These are phyloP conservation scores for Gari tellinella DNA, from an alignment of 2,888 invertebrate genomes.

Conservation along the genomic window DNA sequence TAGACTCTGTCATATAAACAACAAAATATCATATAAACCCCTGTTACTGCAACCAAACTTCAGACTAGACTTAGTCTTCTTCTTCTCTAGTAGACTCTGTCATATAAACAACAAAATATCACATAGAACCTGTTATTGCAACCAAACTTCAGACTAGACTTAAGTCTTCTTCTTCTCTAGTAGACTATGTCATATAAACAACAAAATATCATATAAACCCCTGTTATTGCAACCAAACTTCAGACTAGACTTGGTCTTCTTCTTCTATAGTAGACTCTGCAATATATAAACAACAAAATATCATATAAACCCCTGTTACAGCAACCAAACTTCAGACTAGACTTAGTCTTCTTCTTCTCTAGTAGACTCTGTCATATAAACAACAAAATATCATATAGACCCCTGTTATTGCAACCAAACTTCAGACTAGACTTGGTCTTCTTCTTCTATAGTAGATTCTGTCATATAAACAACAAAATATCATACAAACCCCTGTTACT, in stretches of 20 bases:
- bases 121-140: no score
- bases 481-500: no score
- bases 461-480: slow-evolving; percentile 31
- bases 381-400: neutral
- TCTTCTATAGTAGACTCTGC: slow-evolving; percentile 86
- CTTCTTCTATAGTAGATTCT: slow-evolving; percentile 86
- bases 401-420: no score
- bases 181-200: slow-evolving; percentile 75
- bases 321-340: slow-evolving; percentile 89
- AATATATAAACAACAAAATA: slow-evolving; percentile 31
- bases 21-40: neutral
- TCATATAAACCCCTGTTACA: no score
- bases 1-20: slow-evolving; percentile 75
- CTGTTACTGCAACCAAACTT: no score
- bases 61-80: slow-evolving; percentile 89
- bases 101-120: slow-evolving; percentile 22
- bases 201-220: no score
- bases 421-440: slow-evolving; percentile 90
- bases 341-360: slow-evolving; percentile 89
- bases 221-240: slow-evolving; percentile 88
- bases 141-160: slow-evolving; percentile 89
- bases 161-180: slow-evolving; percentile 88
- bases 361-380: slow-evolving; percentile 78
- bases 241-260: slow-evolving; percentile 89
- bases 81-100: slow-evolving; percentile 86